These are phyloP conservation scores for Drosophila dives DNA, from an alignment of 2,888 invertebrate genomes.

Conservation along the genomic window DNA sequence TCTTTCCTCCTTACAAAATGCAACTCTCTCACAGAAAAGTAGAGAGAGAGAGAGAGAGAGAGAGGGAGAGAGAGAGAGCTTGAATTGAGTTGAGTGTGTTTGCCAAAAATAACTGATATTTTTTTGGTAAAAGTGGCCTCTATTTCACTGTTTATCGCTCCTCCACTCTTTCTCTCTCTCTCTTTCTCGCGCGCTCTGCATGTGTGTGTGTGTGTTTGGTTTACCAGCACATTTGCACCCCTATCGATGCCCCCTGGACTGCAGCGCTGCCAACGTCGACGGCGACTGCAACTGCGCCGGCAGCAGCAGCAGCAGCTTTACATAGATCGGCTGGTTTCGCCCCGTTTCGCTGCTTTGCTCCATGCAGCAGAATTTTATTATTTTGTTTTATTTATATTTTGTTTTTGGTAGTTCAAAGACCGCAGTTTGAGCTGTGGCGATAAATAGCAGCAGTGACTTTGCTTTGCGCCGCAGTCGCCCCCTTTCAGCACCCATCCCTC, in stretches of 20 bases:
- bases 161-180: not conserved
- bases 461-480: conserved; percentile 7
- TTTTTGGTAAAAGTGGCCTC: conserved; percentile 26
- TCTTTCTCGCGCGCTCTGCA: conserved; percentile 5
- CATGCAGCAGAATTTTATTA: conserved; percentile 1
- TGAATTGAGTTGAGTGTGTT: conserved; percentile 38
- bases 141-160: not conserved
- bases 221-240: conserved; percentile 43
- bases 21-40: conserved; percentile 5
- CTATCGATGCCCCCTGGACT: conserved; percentile 45
- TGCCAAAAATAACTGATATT: conserved; percentile 39
- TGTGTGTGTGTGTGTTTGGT: conserved; percentile 12
- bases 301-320: conserved; percentile 30
- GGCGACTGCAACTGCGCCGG: conserved; percentile 15
- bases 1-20: conserved; percentile 17
- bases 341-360: conserved; percentile 3
- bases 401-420: conserved; percentile 78
- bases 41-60: conserved; percentile 8
- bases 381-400: conserved; percentile 5
- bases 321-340: conserved; percentile 51
- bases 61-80: conserved; percentile 9
- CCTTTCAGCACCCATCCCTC: conserved; percentile 2
- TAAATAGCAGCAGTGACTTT: conserved; percentile 31
- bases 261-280: conserved; percentile 19
- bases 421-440: conserved; percentile 49